Base-by-base conservation (phyloP, 2,797 vertebrate species). In the Morelia viridis region DNA sequence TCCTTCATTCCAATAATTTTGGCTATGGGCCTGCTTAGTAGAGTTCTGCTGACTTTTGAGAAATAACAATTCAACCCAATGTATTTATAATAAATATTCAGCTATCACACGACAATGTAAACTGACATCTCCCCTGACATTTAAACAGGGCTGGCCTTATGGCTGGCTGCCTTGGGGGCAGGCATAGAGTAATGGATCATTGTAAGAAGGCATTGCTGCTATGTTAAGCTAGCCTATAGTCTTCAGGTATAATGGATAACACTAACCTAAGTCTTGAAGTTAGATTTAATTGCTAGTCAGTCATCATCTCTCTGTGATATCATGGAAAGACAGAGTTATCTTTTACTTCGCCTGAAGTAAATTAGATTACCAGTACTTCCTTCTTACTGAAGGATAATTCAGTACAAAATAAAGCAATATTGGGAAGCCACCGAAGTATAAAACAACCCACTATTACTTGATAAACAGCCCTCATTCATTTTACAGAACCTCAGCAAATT, bases 41-140 rank as follows among this genome's bases (percentile, higher is more conserved):
- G 24, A 91, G 5, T 61, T 95, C 41, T 90, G 57, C 57, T 92
- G 0, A 71, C 91, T 92, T 91, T 71, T 26, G 35, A 46, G 6
- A 5, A 0, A 87, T 89, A 64, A 92, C 46, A 93, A 90, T 89
- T 91, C 31, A 85, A 24, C 68, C 85, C 56, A 60, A 89, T 68
- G 41, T 58, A 5, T 89, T 92, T 35, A 50, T n/a, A 61, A 61
- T 22, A 61, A 61, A 61, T 19, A 61, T 61, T 61, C 60, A 22
- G 60, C 17, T 61, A 22, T 22, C 60, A 61, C 22, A 61, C 6
- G 19, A 61, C 19, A 15, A 61, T 19, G 17, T 8, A 65, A 46
- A 8, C 17, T 46, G 46, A 53, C 85, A 88, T 5, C 15, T 41
- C n/a, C 26, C 28, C 41, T 53, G 26, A 53, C 31, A 35, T 61